Base-by-base conservation (phyloP, 1,140 invertebrate species). In the Drosophila watanabei region DNA sequence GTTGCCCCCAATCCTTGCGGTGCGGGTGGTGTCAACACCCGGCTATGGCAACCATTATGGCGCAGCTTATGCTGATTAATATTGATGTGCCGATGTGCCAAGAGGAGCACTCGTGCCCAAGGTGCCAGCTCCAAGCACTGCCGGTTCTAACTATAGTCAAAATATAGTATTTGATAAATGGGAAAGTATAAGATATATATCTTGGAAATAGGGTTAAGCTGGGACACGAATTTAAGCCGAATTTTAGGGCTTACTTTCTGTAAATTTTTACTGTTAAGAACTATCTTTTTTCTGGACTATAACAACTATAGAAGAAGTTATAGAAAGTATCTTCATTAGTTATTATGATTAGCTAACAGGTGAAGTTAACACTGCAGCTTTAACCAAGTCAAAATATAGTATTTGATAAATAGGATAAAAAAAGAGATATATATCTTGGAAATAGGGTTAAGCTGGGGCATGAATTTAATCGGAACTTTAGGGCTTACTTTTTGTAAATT, bases 21-120 rank as follows among this genome's bases (percentile, higher is more conserved):
- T 59, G 71, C 68, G 49, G 35, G 68, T 76, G 75, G 75, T 78
- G 75, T 70, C 75, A 78, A 78, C 75, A 78, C 75, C 64, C 75
- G 45, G 43, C 75, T 79, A 79, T 79, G 51, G 75, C 75, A 79
- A 79, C 75, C 75, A 79, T 70, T 79, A 70, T 46, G 37, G 51
- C 35, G 32, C 66, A 62, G 65, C 75, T 79, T 70, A 79, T 70
- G 75, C 75, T 79, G 75, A 79, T 79, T 79, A 79, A 79, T 79
- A 79, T 79, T 79, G 75, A 79, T 79, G 75, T 52, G 54, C 16
- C 41, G 35, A 39, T 63, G 58, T 57, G 54, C 35, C 35, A 57
- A 70, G 59, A 69, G 57, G 68, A 63, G 70, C 46, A 51, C 61
- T 69, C 24, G 33, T 30, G 33, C 5, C 5, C n/a, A 33, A 62